Base-by-base conservation (phyloP, 2,888 invertebrate genomes). In the Clanis bilineata region DNA sequence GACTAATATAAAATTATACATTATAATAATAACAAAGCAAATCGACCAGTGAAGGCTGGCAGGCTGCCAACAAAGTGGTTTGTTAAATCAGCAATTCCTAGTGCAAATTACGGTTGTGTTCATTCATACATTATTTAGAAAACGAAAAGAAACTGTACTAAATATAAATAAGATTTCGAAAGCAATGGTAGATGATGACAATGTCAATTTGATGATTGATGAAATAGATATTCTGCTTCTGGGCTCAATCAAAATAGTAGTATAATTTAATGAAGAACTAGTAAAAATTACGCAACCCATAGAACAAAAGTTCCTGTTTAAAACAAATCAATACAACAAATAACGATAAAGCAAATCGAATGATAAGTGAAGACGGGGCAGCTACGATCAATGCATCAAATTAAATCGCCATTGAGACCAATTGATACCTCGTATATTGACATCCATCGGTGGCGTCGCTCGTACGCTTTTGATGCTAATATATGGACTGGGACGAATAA, bases 391-490 rank as follows among this genome's bases (percentile, higher is more conserved):
- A 80, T 81, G 72, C 72, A 78, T 80, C 79, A 80, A 83, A 85
- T 83, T 77, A 82, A 84, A 83, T 79, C 66, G 72, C 76, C 79
- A 88, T 87, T 86, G 79, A 81, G 76, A 73, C 72, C 85, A 86
- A 87, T 86, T 85, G 81, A 68, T 68, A 73, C 66, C 67, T 51
- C 38, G 58, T 58, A 58, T 28, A 32, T 51, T 32, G 32, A 32
- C 32, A 32, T 51, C 69, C 63, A 73, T 67, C 65, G 64, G 64
- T 65, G 38, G 47, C 39, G 28, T 64, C 62, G 66, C 70, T 65
- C 62, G 66, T 65, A 68, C 56, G 63, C 61, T 62, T 69, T 57
- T 59, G 47, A 62, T 58, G 39, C 12, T 58, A 58, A 58, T 58
- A 36, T 58, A 45, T 61, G 58, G 61, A 62, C 41, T 56, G 58